Percentiles rank a stretch among this genome's conserved stretches.
Evolutionary conservation across 2,113 vertebrate species (phyloP).

Genomic region (Erinaceus europaeus): DNA sequence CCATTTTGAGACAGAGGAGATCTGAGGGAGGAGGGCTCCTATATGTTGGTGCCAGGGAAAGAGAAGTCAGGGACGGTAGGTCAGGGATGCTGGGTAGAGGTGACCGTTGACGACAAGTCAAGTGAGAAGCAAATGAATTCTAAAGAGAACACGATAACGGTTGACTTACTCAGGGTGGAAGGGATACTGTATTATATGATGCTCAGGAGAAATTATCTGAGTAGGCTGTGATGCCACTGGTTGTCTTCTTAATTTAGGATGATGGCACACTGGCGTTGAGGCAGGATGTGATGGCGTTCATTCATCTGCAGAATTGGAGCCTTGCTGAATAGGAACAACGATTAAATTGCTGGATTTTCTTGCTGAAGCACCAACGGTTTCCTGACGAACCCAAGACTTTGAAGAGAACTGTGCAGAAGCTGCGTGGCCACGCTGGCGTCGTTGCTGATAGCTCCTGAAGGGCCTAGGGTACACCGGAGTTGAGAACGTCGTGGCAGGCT

Average conservation of each 20-base stretch:
- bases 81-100: conserved; percentile 87
- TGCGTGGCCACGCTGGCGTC: no score
- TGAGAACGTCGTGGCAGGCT: conserved; percentile 84
- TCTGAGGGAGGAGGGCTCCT: conserved; percentile 88
- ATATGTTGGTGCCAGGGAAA: conserved; percentile 88
- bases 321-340: conserved; percentile 89
- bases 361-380: conserved; percentile 89
- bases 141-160: conserved; percentile 89
- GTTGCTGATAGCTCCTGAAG: no score
- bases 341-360: conserved; percentile 92
- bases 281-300: conserved; percentile 79
- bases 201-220: background rate
- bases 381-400: conserved; percentile 80
- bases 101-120: conserved; percentile 90
- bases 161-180: background rate
- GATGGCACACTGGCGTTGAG: conserved; percentile 71
- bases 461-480: no score
- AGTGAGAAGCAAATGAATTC: conserved; percentile 84
- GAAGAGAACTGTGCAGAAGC: no score
- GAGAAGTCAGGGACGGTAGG: conserved; percentile 87
- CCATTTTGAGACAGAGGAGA: conserved; percentile 86
- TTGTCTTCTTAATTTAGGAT: conserved; percentile 88
- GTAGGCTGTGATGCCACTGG: conserved; percentile 64
- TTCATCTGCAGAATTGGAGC: conserved; percentile 81
- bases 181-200: background rate